Base-by-base conservation (phyloP, 2,797 vertebrate genomes). In the Schizopygopsis malacanthus region DNA sequence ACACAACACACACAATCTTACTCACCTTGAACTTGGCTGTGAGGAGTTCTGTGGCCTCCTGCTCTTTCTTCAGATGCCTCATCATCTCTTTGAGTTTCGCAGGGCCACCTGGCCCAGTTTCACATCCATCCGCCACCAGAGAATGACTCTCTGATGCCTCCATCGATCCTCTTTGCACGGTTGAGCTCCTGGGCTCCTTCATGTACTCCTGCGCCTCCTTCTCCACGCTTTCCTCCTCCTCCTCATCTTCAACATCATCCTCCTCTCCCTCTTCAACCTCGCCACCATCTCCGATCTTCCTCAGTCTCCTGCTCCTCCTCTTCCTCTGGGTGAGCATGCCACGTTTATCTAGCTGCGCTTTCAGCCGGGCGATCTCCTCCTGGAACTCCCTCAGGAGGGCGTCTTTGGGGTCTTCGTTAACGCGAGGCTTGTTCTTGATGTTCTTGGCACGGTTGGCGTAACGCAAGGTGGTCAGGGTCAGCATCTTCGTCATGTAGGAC, bases 41-140 rank as follows among this genome's bases (percentile, higher is more conserved):
- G 45, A 99, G 96, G 67, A 97, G 95, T 87, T 98, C 97, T 0
- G 97, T 97, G 90, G 98, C 98, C 90, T 98, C 97, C 90, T 97
- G 97, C 92, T 99, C 97, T 89, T 96, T 97, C 90, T 94, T 93
- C 90, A 99, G 95, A 84, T 97, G 96, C 80, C 97, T 97, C 89
- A 99, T 97, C 98, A 98, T 98, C 94, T 99, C 97, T 87, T 99
- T n/a, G n/a, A n/a, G n/a, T n/a, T n/a, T n/a, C n/a, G n/a, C n/a
- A n/a, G n/a, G n/a, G n/a, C n/a, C n/a, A n/a, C n/a, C n/a, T n/a
- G n/a, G n/a, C n/a, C n/a, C n/a, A n/a, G n/a, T n/a, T n/a, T n/a
- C n/a, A n/a, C n/a, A n/a, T n/a, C n/a, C n/a, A n/a, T n/a, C 98
- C 0, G 96, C 96, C 94, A 99, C 90, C 89, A 99, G 93, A 90